Base-by-base conservation (phyloP, 2,113 vertebrate species). In the Rousettus leschenaultii region DNA sequence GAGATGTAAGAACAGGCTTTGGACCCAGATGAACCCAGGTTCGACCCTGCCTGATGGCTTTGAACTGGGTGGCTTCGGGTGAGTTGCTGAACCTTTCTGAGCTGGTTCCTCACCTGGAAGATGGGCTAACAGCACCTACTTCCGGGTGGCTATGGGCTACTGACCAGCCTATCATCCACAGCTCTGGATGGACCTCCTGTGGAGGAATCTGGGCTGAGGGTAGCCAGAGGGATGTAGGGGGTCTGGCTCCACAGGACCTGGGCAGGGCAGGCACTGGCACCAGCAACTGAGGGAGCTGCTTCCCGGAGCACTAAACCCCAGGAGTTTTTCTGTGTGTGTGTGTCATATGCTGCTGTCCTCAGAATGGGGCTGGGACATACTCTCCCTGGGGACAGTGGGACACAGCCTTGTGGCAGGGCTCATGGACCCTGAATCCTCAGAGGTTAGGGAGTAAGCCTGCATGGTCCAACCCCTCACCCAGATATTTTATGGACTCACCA, bases 331-430 rank as follows among this genome's bases (percentile, higher is more conserved):
- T 51, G 51, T 51, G 51, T 63, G 59, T 57, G 21, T 35, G 43
- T 24, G 33, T 30, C 73, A 45, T 33, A 19, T 15, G 74, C 45
- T 24, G 70, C 53, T 35, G 5, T 59, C 55, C 26, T 89, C 8
- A 82, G 74, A 74, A 10, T 0, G 0, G 45, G 35, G 14, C 13
- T 15, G 21, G 53, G 71, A 53, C 13, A 9, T 0, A 0, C 86
- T 22, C 16, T 79, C 83, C 48, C 19, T 8, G 3, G 83, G 51
- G 79, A n/a, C 21, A 21, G 70, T 3, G 6, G 40, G 35, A 35
- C 13, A 48, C 26, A 55, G 26, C 35, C 19, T 33, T 1, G 1
- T 2, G 48, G 43, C 28, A 2, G n/a, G 3, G 51, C 18, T 70
- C 2, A 3, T 6, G 70, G 38, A 40, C 57, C 30, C 70, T 10